Evolutionary conservation across 2,113 vertebrate genomes (phyloP).

Genomic region (Rissa tridactyla): DNA sequence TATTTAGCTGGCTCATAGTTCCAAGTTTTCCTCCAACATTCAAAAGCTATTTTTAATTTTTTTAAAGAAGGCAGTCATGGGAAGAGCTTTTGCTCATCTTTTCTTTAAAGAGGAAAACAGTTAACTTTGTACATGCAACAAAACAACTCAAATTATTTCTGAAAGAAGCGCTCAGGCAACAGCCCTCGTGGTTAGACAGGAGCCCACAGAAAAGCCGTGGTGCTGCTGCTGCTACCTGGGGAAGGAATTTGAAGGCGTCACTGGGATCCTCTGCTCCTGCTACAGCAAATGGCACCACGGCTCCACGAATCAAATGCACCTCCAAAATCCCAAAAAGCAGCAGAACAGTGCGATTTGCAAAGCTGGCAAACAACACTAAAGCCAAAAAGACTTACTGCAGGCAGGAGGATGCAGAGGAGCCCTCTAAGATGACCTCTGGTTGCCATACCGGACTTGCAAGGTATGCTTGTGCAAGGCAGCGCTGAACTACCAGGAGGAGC

Average conservation of each 20-base stretch:
- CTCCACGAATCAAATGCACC: neutral
- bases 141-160: neutral
- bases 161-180: neutral
- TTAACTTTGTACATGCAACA: neutral
- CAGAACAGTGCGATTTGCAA: neutral
- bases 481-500: neutral
- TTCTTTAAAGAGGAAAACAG: neutral
- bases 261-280: neutral
- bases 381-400: neutral
- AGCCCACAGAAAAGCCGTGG: neutral
- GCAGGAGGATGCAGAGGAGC: neutral
- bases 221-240: neutral
- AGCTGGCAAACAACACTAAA: neutral
- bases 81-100: neutral
- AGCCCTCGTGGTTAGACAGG: neutral
- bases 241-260: neutral
- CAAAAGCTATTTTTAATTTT: slow-evolving; percentile 8
- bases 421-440: neutral
- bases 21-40: slow-evolving; percentile 53
- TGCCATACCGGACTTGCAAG: neutral
- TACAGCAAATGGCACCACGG: neutral
- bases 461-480: neutral
- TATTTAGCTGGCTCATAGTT: slow-evolving; percentile 80
- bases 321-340: neutral
- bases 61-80: neutral